phyloP scores from a whole-genome alignment of 2,888 invertebrate species.

The Drosophila flavopinicola region DNA sequence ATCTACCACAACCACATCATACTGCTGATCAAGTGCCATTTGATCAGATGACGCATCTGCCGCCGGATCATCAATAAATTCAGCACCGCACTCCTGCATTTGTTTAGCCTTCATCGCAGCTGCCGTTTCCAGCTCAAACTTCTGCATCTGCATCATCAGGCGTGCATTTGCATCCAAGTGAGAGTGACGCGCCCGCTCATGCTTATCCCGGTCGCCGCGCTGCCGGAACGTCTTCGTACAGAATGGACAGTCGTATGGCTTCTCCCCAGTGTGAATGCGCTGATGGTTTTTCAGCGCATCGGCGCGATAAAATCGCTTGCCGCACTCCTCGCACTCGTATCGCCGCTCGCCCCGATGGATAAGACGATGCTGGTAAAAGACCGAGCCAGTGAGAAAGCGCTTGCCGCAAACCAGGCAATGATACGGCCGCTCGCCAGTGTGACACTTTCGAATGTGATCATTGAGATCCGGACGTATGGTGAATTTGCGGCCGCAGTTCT shows the following conservation, averaged over 20 bases:
- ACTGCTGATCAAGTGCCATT: conserved; percentile 24
- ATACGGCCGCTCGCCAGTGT: conserved; percentile 87
- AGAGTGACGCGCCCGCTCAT: conserved; percentile 86
- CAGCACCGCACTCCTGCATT: conserved; percentile 7
- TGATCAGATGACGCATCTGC: conserved; percentile 1
- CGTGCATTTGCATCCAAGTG: conserved; percentile 82
- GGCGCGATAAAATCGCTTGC: conserved; percentile 87
- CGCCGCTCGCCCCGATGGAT: conserved; percentile 88
- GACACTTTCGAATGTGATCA: conserved; percentile 88
- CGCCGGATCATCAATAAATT: neutral
- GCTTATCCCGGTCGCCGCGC: conserved; percentile 86
- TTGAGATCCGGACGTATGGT: conserved; percentile 88
- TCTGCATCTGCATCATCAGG: conserved; percentile 83
- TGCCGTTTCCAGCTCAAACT: conserved; percentile 81
- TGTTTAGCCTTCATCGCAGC: conserved; percentile 66
- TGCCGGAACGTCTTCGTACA: conserved; percentile 86
- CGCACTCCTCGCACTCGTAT: conserved; percentile 88
- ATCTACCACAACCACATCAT: conserved; percentile 22
- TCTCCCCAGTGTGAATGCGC: conserved; percentile 87
- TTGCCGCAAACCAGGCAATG: conserved; percentile 87
- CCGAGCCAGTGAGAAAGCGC: conserved; percentile 87
- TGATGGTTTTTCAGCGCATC: conserved; percentile 87
- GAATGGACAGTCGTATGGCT: conserved; percentile 86
- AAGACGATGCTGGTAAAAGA: conserved; percentile 87
- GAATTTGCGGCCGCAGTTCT: conserved; percentile 87